Conservation (phyloP, 2,797 vertebrate species). For the Helicolenus hilgendorfi region DNA sequence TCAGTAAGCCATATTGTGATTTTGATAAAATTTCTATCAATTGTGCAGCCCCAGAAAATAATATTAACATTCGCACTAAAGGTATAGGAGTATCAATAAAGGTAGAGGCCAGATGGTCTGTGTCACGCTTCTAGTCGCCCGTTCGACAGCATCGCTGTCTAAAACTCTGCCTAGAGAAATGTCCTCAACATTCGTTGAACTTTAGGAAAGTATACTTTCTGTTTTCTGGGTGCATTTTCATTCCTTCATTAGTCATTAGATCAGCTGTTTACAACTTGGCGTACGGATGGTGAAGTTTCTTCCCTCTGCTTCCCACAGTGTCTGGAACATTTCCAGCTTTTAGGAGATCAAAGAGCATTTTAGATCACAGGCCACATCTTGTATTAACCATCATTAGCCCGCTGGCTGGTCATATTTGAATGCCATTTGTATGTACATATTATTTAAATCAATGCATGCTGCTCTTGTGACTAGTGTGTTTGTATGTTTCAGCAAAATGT, state of each 20-base stretch:
- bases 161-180: background rate
- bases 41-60: background rate
- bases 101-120: background rate
- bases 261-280: background rate
- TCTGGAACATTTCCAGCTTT: constrained; percentile 17
- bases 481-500: background rate
- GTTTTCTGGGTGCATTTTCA: background rate
- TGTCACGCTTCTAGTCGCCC: background rate
- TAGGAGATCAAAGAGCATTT: constrained; percentile 39
- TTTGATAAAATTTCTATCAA: too few relatives aligned
- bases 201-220: background rate
- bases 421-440: background rate
- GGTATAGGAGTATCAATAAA: background rate
- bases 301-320: background rate
- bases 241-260: background rate
- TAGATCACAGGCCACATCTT: background rate
- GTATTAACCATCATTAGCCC: background rate
- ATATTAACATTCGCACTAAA: background rate
- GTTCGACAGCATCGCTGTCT: background rate
- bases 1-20: too few relatives aligned
- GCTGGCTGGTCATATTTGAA: background rate
- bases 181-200: background rate
- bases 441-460: background rate
- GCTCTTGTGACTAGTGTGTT: background rate
- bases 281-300: background rate